Base-by-base conservation (phyloP, 2,888 invertebrate genomes). In the Pollenia angustigena region DNA sequence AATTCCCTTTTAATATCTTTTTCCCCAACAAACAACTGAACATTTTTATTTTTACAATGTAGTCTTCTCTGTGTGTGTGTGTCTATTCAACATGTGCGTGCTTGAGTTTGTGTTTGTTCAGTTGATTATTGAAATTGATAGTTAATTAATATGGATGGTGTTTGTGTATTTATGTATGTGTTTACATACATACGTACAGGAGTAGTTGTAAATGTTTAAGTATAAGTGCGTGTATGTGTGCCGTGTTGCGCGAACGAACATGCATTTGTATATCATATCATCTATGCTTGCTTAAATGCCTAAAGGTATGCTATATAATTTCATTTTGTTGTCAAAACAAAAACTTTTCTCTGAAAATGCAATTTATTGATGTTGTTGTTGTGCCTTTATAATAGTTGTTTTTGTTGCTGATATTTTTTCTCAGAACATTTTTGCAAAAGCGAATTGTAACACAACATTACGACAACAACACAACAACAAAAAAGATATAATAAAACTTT, bases 91-190 rank as follows among this genome's bases (percentile, higher is more conserved):
- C 9, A n/a, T 74, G 75, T 76, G 44, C 9, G n/a, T 85, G 74
- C 56, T 52, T 78, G 23, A 66, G 32, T 66, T 60, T 52, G 56
- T 78, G 83, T 83, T 76, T 78, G 69, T 83, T 71, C 60, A 81
- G 87, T 87, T 87, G 87, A 87, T 84, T 87, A 87, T 87, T 87
- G 84, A 87, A 87, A 87, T 87, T 87, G 87, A 87, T 87, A 84
- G 87, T 87, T 87, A 87, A 84, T 87, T 87, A 87, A 87, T 84
- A 87, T 87, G 84, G 78, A 84, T 78, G 84, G 68, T 62, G 69
- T 84, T 68, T 71, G 58, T 44, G n/a, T 64, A 42, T 56, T n/a
- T n/a, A n/a, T n/a, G 46, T 44, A 23, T 62, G 42, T 52, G 18
- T 16, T 10, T 52, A 2, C 18, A 10, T 4, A 2, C 18, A 10